phyloP scores from a whole-genome alignment of 1,140 invertebrate species.

The Triops cancriformis region DNA sequence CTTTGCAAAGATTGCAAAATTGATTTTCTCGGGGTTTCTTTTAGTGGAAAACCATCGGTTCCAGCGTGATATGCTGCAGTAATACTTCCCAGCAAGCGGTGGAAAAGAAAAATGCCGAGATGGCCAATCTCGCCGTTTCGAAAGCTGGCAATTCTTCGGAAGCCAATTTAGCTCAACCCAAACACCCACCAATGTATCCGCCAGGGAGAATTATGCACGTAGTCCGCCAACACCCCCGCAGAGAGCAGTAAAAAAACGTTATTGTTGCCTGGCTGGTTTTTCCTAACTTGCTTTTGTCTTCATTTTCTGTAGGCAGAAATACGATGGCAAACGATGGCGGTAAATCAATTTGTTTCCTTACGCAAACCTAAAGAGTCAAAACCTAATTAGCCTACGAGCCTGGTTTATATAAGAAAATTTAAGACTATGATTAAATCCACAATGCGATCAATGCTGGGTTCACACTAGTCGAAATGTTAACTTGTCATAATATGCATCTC shows the following conservation, averaged over 20 bases:
- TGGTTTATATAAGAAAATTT: too few species aligned
- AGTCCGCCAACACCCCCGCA: conserved; percentile 75
- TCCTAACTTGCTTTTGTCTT: conserved; percentile 33
- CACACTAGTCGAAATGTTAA: too few species aligned
- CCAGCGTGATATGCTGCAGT: conserved; percentile 48
- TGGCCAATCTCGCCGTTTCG: conserved; percentile 6
- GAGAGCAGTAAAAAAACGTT: conserved; percentile 53
- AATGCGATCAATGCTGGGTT: too few species aligned
- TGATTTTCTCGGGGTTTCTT: conserved; percentile 28
- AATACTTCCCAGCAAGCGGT: conserved; percentile 1
- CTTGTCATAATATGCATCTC: too few species aligned
- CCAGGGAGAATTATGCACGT: conserved; percentile 84
- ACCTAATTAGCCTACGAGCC: too few species aligned
- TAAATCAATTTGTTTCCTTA: conserved; percentile 39
- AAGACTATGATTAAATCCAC: too few species aligned
- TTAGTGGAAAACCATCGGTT: conserved; percentile 82
- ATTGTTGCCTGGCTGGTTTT: conserved; percentile 24
- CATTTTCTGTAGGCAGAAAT: conserved; percentile 53
- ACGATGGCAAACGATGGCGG: conserved; percentile 59
- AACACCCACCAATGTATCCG: conserved; percentile 74
- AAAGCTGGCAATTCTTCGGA: conserved; percentile 17
- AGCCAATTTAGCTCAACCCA: conserved; percentile 61
- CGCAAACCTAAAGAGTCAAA: too few species aligned
- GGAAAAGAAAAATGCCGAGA: not conserved
- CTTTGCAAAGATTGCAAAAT: not conserved